phyloP scores from a whole-genome alignment of 2,113 vertebrate species.

The Pollachius pollachius region DNA sequence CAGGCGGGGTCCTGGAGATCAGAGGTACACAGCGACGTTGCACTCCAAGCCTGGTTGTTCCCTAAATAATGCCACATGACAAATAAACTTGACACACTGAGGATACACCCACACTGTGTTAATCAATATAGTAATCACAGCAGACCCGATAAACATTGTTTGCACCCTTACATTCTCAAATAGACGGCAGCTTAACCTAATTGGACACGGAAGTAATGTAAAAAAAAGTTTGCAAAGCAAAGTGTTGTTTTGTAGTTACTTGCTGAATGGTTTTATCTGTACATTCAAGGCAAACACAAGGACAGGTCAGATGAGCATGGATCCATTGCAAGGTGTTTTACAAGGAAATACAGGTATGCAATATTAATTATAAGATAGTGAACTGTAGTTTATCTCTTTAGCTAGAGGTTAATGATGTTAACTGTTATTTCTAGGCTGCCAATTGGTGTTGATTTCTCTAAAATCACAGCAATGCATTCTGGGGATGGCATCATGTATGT shows the following conservation, averaged over 20 bases:
- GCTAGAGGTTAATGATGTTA: not conserved
- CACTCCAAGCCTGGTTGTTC: no score
- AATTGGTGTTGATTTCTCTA: constrained; percentile 44
- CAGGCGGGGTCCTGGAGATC: constrained; percentile 67
- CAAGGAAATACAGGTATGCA: constrained; percentile 75
- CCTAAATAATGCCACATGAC: no score
- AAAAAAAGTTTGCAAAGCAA: no score
- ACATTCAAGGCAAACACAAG: constrained; percentile 69
- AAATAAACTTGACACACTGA: no score
- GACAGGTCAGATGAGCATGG: constrained; percentile 74
- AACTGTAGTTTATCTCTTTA: not conserved
- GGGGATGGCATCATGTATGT: constrained; percentile 69
- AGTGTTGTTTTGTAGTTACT: no score
- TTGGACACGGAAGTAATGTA: no score
- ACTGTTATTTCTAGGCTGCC: constrained; percentile 63
- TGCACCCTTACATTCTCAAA: no score
- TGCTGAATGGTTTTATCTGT: no score
- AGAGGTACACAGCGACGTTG: constrained; percentile 55
- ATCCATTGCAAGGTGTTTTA: constrained; percentile 72
- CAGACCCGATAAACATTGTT: no score
- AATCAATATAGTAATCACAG: no score
- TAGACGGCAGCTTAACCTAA: no score
- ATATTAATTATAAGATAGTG: not conserved
- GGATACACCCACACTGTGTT: no score
- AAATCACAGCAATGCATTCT: constrained; percentile 59